Conservation (phyloP, 2,797 vertebrate species). For the Diglossa cyanea region DNA sequence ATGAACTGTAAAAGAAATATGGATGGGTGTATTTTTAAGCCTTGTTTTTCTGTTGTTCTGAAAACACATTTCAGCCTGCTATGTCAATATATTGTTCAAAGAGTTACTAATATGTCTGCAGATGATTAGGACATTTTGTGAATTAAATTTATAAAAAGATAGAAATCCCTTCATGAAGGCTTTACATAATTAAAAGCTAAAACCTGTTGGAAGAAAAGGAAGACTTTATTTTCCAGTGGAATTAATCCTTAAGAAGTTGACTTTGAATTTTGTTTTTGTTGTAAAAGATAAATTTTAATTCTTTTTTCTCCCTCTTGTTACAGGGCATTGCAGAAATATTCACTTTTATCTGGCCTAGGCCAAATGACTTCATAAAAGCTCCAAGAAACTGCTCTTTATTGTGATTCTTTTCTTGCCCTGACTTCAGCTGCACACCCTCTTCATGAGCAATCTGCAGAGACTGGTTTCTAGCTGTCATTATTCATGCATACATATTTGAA, state of each 20-base stretch:
- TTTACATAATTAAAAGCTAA: conserved; percentile 60
- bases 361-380: conserved; percentile 23
- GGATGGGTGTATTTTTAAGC: background rate
- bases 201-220: background rate
- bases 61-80: conserved; percentile 4
- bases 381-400: background rate
- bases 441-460: background rate
- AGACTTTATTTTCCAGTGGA: conserved; percentile 6
- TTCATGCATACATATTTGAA: conserved; percentile 14
- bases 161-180: conserved; percentile 11
- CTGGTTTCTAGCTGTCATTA: conserved; percentile 23
- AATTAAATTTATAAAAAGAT: conserved; percentile 18
- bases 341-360: conserved; percentile 1
- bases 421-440: conserved; percentile 9
- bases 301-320: conserved; percentile 45
- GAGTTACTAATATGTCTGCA: conserved; percentile 1
- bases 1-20: background rate
- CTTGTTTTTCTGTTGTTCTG: background rate
- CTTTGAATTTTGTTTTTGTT: conserved; percentile 53
- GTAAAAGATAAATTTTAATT: conserved; percentile 40
- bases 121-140: conserved; percentile 22
- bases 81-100: background rate
- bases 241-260: conserved; percentile 22
- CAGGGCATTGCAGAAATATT: conserved; percentile 46
- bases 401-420: background rate